phyloP scores from a whole-genome alignment of 2,797 vertebrate genomes.

The Presbytis comata region DNA sequence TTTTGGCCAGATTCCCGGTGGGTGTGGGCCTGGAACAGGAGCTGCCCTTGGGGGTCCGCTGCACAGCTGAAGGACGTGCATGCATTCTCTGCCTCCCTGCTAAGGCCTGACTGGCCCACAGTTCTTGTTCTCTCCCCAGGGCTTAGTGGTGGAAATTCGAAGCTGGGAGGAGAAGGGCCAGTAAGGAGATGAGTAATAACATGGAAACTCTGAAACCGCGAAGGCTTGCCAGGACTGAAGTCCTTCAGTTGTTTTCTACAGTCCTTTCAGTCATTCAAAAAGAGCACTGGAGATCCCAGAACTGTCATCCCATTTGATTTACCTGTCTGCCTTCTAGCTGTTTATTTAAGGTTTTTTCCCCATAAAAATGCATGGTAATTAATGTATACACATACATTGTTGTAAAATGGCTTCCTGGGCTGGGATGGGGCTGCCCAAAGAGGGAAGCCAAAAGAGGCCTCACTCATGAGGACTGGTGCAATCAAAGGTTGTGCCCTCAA shows the following conservation, averaged over 20 bases:
- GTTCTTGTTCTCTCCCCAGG: background rate
- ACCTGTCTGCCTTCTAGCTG: background rate
- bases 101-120: rapidly evolving
- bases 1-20: background rate
- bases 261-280: background rate
- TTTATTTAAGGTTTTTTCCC: background rate
- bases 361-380: background rate
- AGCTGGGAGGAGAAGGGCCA: background rate
- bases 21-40: background rate
- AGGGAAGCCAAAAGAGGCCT: background rate
- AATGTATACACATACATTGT: background rate
- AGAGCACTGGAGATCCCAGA: background rate
- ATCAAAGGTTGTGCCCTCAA: background rate
- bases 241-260: background rate
- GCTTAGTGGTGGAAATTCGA: background rate
- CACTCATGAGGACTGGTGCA: background rate
- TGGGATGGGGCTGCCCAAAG: background rate
- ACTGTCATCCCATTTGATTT: background rate
- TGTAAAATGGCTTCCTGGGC: background rate
- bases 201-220: background rate
- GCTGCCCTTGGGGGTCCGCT: background rate
- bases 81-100: background rate
- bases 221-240: background rate
- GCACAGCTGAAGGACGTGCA: rapidly evolving
- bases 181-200: background rate